These are phyloP conservation scores for Tethea ocularis DNA, from an alignment of 2,888 invertebrate genomes.

Conservation along the genomic window DNA sequence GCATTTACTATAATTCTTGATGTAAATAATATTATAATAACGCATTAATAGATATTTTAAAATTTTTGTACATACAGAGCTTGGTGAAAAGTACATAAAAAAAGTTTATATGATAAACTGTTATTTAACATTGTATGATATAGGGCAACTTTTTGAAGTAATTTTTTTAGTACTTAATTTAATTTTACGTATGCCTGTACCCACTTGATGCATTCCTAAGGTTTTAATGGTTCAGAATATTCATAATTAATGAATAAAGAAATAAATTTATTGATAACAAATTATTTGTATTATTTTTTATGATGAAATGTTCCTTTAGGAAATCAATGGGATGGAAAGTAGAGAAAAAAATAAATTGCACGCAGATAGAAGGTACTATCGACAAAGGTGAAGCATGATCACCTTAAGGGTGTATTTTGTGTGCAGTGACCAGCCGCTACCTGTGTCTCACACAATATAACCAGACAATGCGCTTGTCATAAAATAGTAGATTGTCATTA, in stretches of 20 bases:
- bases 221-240: constrained; percentile 73
- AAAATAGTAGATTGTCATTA: no score
- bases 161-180: constrained; percentile 79
- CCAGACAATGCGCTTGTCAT: no score
- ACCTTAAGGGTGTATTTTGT: no score
- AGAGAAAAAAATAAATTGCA: no score
- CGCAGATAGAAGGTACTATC: no score
- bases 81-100: constrained; percentile 62
- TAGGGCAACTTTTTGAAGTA: constrained; percentile 59
- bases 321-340: no score
- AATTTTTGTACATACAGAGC: constrained; percentile 61
- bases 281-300: background rate
- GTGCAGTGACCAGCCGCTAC: no score
- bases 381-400: no score
- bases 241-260: constrained; percentile 66
- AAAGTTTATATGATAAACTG: constrained; percentile 78
- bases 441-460: no score
- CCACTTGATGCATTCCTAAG: constrained; percentile 76
- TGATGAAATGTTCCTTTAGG: no score
- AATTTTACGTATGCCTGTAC: constrained; percentile 71
- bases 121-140: constrained; percentile 59
- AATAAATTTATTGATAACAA: constrained; percentile 69
- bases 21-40: constrained; percentile 48
- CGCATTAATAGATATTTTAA: constrained; percentile 33
- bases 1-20: constrained; percentile 56